Percentiles rank a stretch among this genome's conserved stretches.
Conservation (phyloP, 2,797 vertebrate species). For the Chaetodon trifasciatus region DNA sequence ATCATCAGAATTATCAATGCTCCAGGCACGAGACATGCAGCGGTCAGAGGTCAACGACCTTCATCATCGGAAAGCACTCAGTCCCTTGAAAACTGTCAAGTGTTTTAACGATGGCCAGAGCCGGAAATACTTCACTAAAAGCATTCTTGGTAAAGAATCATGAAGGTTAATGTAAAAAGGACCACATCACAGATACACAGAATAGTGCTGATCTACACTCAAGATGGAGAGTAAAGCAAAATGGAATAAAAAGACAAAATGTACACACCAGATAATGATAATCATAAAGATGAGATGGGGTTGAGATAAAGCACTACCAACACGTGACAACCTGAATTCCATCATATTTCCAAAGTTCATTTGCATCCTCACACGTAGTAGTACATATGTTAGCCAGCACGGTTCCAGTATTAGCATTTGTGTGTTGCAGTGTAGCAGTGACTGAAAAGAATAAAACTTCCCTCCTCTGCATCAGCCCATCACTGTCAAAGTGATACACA, state of each 20-base stretch:
- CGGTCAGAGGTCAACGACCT: conserved; percentile 29
- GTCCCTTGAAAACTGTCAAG: conserved; percentile 36
- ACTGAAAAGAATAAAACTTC: conserved; percentile 38
- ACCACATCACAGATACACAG: neutral
- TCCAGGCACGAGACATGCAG: conserved; percentile 5
- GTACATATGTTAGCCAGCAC: neutral
- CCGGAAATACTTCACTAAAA: conserved; percentile 48
- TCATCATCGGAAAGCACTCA: conserved; percentile 41
- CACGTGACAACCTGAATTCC: neutral
- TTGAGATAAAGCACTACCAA: neutral
- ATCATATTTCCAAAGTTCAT: neutral
- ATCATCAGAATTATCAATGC: neutral
- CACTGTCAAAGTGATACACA: conserved; percentile 40
- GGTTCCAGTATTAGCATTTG: neutral
- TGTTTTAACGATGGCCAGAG: conserved; percentile 32
- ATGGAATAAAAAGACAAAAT: neutral
- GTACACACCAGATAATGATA: neutral
- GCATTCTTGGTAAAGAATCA: conserved; percentile 26
- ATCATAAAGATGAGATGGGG: neutral
- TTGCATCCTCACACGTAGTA: neutral
- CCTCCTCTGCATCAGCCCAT: conserved; percentile 42
- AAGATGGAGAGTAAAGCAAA: neutral
- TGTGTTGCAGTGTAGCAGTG: conserved; percentile 7
- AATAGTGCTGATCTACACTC: neutral
- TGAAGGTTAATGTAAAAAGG: conserved; percentile 3